Base-by-base conservation (phyloP, 2,888 invertebrate species). In the Lucinisca nassula region DNA sequence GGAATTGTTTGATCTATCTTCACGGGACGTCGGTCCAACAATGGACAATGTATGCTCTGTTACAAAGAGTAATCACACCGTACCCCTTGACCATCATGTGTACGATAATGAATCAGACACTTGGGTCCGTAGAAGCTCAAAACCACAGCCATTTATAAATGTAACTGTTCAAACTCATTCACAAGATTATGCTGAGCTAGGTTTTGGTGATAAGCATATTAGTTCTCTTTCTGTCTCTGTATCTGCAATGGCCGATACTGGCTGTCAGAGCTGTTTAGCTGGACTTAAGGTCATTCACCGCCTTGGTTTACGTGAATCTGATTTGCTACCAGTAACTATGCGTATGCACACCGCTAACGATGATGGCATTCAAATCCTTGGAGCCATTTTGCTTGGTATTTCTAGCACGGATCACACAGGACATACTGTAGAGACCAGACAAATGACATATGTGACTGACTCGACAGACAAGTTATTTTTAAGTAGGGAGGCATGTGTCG, bases 321-420 rank as follows among this genome's bases (percentile, higher is more conserved):
- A 93, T 82, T 88, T 94, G 21, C 90, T 93, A n/a, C 92, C 92
- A n/a, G 93, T 93, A 21, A 91, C 83, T 10, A 89, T 92, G 90
- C 85, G 83, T 30, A 93, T 94, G 91, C 90, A 91, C 58, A 90
- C 92, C 14, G 94, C 93, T 3, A 92, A 92, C 77, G 90, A 90
- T 74, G 76, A 83, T 24, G 87, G 91, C 21, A 94, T 94, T 37
- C 78, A 58, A 3, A 93, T 93, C 73, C 78, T 93, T 61, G 93
- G 94, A 3, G 94, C 94, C 6, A 40, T 85, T 8, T 45, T 92
- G n/a, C 85, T 92, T 10, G 82, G 92, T 0, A 51, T 94, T 14
- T 88, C 90, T 27, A 90, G 92, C 8, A 79, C 24, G n/a, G n/a
- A 73, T 35, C 37, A 49, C 1, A 27, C 79, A 8, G 40, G 17